phyloP scores from a whole-genome alignment of 2,888 invertebrate species.

The Deilephila porcellus region DNA sequence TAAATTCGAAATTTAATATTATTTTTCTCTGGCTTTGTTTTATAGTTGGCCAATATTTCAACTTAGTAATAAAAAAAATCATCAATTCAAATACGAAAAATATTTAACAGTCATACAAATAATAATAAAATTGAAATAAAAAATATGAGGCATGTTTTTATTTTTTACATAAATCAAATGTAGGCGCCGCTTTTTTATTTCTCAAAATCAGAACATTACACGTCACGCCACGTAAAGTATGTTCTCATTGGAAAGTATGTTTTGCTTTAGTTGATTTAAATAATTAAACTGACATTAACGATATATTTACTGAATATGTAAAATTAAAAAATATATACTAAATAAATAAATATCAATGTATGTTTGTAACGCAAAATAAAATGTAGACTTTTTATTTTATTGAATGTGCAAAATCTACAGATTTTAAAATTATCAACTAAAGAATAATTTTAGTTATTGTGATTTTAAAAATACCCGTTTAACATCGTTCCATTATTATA shows the following conservation, averaged over 20 bases:
- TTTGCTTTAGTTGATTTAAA: background rate
- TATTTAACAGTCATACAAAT: background rate
- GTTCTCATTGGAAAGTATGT: background rate
- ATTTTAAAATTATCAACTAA: too few relatives aligned
- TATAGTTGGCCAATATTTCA: background rate
- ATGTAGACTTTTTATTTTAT: too few relatives aligned
- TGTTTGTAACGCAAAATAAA: too few relatives aligned
- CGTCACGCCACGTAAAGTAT: slow-evolving; percentile 25
- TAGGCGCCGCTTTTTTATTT: background rate
- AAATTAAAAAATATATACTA: too few relatives aligned
- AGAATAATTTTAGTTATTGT: too few relatives aligned
- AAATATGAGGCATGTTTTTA: background rate
- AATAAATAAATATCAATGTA: too few relatives aligned
- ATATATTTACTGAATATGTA: background rate
- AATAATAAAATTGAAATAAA: background rate
- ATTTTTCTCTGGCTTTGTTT: slow-evolving; percentile 47
- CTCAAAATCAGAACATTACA: background rate
- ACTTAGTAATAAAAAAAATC: background rate
- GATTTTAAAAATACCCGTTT: too few relatives aligned
- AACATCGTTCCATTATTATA: too few relatives aligned
- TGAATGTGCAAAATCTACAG: too few relatives aligned
- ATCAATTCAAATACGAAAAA: background rate
- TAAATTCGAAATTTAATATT: slow-evolving; percentile 57
- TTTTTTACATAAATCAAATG: background rate
- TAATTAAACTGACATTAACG: background rate